phyloP scores from a whole-genome alignment of 2,888 invertebrate genomes.

The Drosophila cracens region DNA sequence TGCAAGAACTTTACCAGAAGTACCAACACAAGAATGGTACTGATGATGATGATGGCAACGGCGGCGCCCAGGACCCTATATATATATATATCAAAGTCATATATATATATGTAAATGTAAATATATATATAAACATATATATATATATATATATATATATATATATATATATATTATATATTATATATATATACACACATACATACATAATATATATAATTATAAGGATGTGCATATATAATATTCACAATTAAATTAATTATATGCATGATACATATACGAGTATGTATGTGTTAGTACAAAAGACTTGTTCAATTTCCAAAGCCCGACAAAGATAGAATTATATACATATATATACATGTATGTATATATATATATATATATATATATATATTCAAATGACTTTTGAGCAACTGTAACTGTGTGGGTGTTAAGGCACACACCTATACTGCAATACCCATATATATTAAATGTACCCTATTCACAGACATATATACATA shows the following conservation, averaged over 20 bases:
- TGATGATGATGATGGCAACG: constrained; percentile 48
- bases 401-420: not conserved
- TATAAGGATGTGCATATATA: not conserved
- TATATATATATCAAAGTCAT: not conserved
- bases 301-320: constrained; percentile 47
- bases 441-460: constrained; percentile 1
- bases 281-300: constrained; percentile 12
- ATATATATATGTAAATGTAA: not conserved
- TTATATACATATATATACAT: not conserved
- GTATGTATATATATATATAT: not conserved
- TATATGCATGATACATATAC: not conserved
- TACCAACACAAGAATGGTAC: constrained; percentile 60
- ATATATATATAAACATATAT: not conserved
- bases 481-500: not conserved
- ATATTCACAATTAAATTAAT: not conserved
- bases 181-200: not conserved
- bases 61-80: constrained; percentile 24
- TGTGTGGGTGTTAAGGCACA: constrained; percentile 36
- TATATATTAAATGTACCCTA: not conserved
- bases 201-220: not conserved
- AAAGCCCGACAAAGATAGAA: not conserved
- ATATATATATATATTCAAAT: not conserved
- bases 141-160: not conserved
- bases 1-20: constrained; percentile 66
- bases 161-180: not conserved